Evolutionary conservation across 2,888 invertebrate species (phyloP).

Genomic region (Omphaloscelis lunosa): DNA sequence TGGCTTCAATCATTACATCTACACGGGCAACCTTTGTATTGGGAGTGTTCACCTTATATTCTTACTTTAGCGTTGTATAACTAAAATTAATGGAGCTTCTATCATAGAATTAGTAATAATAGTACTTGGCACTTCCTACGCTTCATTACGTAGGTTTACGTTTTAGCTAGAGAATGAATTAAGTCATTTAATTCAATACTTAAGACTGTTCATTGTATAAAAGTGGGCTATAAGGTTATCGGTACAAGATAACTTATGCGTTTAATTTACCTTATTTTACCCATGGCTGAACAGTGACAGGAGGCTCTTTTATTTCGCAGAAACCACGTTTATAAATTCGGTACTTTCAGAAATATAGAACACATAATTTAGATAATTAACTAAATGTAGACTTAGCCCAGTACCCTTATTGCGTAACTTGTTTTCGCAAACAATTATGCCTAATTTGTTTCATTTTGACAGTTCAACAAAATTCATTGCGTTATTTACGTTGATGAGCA

Average conservation of each 20-base stretch:
- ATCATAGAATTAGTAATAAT: neutral
- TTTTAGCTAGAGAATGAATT: neutral
- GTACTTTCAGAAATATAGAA: too few species aligned
- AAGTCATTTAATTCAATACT: conserved; percentile 2
- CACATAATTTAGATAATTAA: too few species aligned
- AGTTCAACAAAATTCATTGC: too few species aligned
- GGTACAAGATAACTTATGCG: conserved; percentile 20
- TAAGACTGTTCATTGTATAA: conserved; percentile 8
- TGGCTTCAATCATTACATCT: too few species aligned
- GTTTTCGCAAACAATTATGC: too few species aligned
- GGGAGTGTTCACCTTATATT: too few species aligned
- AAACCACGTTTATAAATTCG: neutral
- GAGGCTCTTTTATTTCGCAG: neutral
- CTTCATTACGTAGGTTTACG: neutral
- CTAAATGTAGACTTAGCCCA: too few species aligned
- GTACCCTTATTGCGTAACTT: too few species aligned
- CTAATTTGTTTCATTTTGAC: too few species aligned
- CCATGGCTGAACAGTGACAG: conserved; percentile 6
- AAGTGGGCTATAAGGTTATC: conserved; percentile 36
- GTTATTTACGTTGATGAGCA: too few species aligned
- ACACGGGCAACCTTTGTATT: too few species aligned
- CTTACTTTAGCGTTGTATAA: neutral
- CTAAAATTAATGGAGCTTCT: neutral
- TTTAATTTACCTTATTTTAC: neutral
- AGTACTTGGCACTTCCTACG: neutral